phyloP scores from a whole-genome alignment of 2,797 vertebrate genomes.

The Otolemur crassicaudatus region DNA sequence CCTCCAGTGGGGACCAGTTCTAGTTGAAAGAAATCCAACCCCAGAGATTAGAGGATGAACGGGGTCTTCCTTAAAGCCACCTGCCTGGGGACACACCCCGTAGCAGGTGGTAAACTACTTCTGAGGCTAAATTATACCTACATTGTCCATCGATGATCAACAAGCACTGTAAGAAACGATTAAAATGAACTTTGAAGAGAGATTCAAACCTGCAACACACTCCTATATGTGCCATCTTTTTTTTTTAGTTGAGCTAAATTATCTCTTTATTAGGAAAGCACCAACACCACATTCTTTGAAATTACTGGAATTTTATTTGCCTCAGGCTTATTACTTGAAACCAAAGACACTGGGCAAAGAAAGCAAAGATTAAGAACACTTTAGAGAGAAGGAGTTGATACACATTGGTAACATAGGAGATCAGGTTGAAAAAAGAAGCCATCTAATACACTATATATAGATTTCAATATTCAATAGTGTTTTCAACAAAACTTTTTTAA shows the following conservation, averaged over 20 bases:
- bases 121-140: background rate
- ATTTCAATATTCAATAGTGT: constrained; percentile 89
- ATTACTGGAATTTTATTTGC: constrained; percentile 97
- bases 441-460: constrained; percentile 87
- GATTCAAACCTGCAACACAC: background rate
- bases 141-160: background rate
- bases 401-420: constrained; percentile 90
- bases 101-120: background rate
- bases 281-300: constrained; percentile 88
- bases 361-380: constrained; percentile 98
- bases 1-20: background rate
- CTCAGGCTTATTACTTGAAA: constrained; percentile 96
- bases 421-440: constrained; percentile 88
- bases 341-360: constrained; percentile 99
- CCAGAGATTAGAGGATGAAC: background rate
- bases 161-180: background rate
- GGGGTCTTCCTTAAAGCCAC: background rate
- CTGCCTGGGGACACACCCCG: background rate
- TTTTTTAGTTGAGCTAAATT: constrained; percentile 31
- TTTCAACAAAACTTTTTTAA: constrained; percentile 84
- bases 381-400: constrained; percentile 91
- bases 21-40: background rate
- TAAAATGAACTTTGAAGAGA: background rate
- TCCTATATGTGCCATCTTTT: background rate
- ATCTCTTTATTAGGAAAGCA: constrained; percentile 84